Conservation (phyloP, 2,113 vertebrate species). For the Copsychus sechellarum region DNA sequence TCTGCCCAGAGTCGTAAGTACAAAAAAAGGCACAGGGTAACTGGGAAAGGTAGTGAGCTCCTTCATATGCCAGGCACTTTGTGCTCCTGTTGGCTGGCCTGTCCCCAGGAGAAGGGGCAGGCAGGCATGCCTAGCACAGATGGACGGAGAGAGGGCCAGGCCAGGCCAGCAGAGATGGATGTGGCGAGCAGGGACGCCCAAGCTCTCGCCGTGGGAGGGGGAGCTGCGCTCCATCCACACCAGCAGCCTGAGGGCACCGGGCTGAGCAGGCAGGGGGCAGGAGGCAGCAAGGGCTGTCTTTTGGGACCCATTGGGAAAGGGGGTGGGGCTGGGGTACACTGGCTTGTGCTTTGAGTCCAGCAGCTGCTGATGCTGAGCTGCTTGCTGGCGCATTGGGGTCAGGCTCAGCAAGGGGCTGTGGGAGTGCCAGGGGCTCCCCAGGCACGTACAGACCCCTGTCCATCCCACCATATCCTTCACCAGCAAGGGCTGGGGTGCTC, state of each 20-base stretch:
- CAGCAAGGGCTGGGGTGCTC: constrained; percentile 55
- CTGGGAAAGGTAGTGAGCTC: constrained; percentile 80
- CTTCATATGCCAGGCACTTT: constrained; percentile 98
- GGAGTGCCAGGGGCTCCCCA: neutral
- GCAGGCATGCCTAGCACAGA: constrained; percentile 47
- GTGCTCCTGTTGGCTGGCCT: constrained; percentile 56
- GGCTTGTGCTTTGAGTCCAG: constrained; percentile 73
- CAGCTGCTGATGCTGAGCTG: constrained; percentile 28
- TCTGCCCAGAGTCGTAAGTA: constrained; percentile 34
- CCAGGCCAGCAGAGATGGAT: neutral
- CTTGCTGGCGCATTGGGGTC: neutral
- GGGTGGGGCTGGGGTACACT: constrained; percentile 18
- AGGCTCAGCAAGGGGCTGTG: neutral
- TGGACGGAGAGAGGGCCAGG: neutral
- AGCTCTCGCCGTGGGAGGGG: neutral
- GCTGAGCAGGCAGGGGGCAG: neutral
- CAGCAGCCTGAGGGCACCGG: neutral
- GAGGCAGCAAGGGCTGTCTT: constrained; percentile 41
- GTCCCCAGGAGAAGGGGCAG: neutral
- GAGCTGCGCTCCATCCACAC: neutral
- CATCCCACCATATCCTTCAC: neutral
- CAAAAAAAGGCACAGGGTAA: constrained; percentile 66
- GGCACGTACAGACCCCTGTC: constrained; percentile 1
- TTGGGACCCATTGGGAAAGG: neutral
- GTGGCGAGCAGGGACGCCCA: neutral